phyloP scores from a whole-genome alignment of 30 jellyfish, hydroid and myxozoan species.

The Pelagia noctiluca region DNA sequence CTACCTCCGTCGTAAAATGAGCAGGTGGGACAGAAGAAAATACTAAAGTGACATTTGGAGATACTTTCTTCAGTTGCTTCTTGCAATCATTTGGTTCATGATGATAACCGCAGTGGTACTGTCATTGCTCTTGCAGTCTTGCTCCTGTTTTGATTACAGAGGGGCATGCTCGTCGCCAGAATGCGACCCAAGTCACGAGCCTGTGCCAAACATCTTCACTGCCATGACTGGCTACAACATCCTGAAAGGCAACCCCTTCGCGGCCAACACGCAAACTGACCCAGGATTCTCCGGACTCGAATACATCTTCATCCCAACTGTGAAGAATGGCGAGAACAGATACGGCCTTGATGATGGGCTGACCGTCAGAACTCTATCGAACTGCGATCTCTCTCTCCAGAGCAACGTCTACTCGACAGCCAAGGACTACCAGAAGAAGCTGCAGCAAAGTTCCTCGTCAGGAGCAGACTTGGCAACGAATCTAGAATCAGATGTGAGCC shows the following conservation, averaged over 20 bases:
- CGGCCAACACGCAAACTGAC: conserved; percentile 11
- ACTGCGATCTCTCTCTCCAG: background rate
- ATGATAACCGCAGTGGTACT: no score
- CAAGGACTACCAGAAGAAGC: conserved; percentile 5
- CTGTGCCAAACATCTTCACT: conserved; percentile 47
- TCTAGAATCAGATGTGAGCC: conserved; percentile 21
- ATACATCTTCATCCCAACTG: conserved; percentile 44
- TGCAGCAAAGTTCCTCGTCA: background rate
- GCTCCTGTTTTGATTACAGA: no score
- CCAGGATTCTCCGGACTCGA: conserved; percentile 35
- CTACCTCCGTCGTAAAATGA: no score
- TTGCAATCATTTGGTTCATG: no score
- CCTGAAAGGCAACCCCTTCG: conserved; percentile 44
- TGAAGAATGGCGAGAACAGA: conserved; percentile 11
- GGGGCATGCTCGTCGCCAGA: background rate
- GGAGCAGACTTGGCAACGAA: conserved; percentile 3
- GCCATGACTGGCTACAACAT: conserved; percentile 65
- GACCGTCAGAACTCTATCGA: conserved; percentile 8
- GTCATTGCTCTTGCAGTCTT: no score
- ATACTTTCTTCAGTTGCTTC: no score
- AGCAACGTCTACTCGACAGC: background rate
- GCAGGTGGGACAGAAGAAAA: no score
- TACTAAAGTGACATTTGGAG: no score
- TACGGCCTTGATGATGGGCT: conserved; percentile 39
- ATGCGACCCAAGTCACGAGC: conserved; percentile 59